Evolutionary conservation across 1,140 invertebrate species (phyloP), one percentile per base, ranked within the genome.

Genomic region (Sesamia nonagrioides): DNA sequence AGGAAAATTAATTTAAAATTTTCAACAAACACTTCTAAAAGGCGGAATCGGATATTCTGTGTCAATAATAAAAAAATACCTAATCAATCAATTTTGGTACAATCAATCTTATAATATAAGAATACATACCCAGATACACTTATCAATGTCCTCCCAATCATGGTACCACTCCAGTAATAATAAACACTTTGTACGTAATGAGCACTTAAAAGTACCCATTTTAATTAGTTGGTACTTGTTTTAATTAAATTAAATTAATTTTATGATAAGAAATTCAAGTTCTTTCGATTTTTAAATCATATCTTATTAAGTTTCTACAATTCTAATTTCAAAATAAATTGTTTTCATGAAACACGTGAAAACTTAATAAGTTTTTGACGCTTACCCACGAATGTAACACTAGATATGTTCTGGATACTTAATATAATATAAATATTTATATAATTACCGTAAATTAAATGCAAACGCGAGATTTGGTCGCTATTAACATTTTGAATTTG

Each of bases 71-170:
- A 58, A 58, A 21, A 58, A 56, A 2, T 56, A 21, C 17, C n/a
- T 37, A 73, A 60, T 42, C 9, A 33, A 42, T 45, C 2, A 13
- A n/a, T 27, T 6, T 27, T n/a, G 8, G 2, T 73, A 35, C 11
- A 40, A 40, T 48, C 33, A 37, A 76, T 68, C 33, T 37, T 8
- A n/a, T 68, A 52, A 72, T 69, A 60, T 1, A 27, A 27, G 27
- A 73, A 13, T 66, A 82, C 93, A 84, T 86, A 95, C 93, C 93
- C 93, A 95, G 82, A 95, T 95, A 80, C 87, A 88, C 8, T 74
- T 72, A 84, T 94, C 89, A 33, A 94, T 88, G 58, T 88, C 66
- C 1, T 90, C 89, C 93, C 93, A 95, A 27, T 95, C 93, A 83
- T 88, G 79, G 80, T 90, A 78, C 88, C 91, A 94, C 82, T 95